Conservation (phyloP, 2,888 invertebrate species). For the Epirrhoe alternata region DNA sequence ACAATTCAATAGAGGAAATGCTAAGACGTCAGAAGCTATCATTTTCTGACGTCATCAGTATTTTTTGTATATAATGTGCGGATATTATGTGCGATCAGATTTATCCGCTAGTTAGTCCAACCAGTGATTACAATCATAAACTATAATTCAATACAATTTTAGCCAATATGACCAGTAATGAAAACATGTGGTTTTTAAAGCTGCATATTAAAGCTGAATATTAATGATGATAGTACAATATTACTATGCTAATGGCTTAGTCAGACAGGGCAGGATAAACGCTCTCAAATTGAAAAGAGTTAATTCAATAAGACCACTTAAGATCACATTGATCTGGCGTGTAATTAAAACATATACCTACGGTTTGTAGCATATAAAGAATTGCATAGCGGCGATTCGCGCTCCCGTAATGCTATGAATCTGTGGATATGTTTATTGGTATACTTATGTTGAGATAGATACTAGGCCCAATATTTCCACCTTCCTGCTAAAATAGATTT, state of each 20-base stretch:
- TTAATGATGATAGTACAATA: constrained; percentile 76
- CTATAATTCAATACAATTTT: constrained; percentile 67
- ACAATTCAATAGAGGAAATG: too few relatives aligned
- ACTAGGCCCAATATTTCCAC: too few relatives aligned
- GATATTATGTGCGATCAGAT: constrained; percentile 17
- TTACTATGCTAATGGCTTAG: constrained; percentile 63
- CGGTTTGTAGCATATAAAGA: too few relatives aligned
- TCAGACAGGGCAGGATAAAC: constrained; percentile 1
- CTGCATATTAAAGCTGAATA: constrained; percentile 79
- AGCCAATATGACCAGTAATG: constrained; percentile 65
- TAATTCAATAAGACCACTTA: background rate
- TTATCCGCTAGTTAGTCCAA: constrained; percentile 34
- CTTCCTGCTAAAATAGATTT: too few relatives aligned
- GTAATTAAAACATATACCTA: background rate
- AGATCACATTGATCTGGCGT: background rate
- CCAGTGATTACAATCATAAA: constrained; percentile 56
- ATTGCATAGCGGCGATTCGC: too few relatives aligned
- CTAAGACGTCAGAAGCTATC: too few relatives aligned
- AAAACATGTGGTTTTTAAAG: constrained; percentile 83
- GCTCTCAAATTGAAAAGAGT: background rate
- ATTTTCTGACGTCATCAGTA: too few relatives aligned
- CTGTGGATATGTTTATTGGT: too few relatives aligned
- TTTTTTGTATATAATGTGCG: background rate
- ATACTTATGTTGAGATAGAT: too few relatives aligned
- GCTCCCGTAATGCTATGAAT: too few relatives aligned